Conservation (phyloP, 2,113 vertebrate genomes). For the Lamprotornis superbus region DNA sequence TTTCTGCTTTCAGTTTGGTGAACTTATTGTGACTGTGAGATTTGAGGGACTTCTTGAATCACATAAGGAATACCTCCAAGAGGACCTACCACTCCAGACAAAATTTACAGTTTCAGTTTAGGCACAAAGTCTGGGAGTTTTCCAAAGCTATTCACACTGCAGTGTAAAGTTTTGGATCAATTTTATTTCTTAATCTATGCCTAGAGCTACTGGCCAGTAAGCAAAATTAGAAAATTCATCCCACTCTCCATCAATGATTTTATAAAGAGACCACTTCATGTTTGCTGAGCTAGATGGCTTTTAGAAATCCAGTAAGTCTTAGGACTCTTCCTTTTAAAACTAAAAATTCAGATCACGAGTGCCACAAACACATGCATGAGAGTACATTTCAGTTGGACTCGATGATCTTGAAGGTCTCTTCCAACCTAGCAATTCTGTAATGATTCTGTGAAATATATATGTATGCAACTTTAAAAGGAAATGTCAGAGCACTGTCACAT, state of each 20-base stretch:
- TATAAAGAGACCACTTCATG: background rate
- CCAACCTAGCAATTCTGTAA: no score
- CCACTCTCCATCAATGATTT: background rate
- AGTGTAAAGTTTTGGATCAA: background rate
- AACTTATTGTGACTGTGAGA: background rate
- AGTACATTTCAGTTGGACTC: background rate
- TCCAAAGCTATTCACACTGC: background rate
- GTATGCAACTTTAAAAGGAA: background rate
- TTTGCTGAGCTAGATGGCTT: background rate
- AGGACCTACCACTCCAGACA: background rate
- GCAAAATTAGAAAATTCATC: background rate
- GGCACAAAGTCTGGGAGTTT: background rate
- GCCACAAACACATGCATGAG: background rate
- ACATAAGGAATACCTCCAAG: background rate
- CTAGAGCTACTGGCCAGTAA: background rate
- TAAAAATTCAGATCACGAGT: rapidly evolving
- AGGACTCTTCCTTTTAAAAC: background rate
- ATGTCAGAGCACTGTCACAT: background rate
- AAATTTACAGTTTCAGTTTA: background rate
- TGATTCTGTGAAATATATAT: background rate
- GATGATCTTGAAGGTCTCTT: no score
- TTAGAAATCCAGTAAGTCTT: background rate
- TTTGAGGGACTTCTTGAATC: background rate
- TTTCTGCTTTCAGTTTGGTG: background rate
- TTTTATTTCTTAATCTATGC: background rate